Base-by-base conservation (phyloP, 1,140 invertebrate species). In the Macrosteles quadrilineatus region DNA sequence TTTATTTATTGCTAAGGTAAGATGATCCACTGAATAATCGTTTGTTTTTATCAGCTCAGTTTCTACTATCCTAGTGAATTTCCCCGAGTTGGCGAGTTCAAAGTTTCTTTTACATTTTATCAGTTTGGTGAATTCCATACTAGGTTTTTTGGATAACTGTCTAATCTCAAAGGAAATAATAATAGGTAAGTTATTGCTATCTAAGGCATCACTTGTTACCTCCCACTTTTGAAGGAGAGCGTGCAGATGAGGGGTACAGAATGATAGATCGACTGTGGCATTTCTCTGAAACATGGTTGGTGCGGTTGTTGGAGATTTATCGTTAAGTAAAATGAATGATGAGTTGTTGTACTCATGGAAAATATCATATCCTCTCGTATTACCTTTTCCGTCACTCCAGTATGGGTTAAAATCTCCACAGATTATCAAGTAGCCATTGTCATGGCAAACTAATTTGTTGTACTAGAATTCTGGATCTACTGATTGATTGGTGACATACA, bases 181-280 rank as follows among this genome's bases (percentile, higher is more conserved):
- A n/a, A 62, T 62, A n/a, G 57, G 57, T 4, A 62, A 62, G 25
- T 62, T 9, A 31, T 62, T 23, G 19, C 57, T 62, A 3, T 23
- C 57, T 23, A 62, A 25, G 2, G 57, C 23, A 30, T 62, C 57
- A 62, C 2, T 62, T 11, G 2, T n/a, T 3, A 62, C 25, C 25
- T 62, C 25, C 57, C 57, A 62, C 4, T 11, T 62, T 6, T 62
- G 4, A 17, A 62, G 29, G 2, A 30, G 4, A 12, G 23, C 9
- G 12, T 25, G 9, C 19, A 62, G 23, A 3, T 30, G 4, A 6
- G 57, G 11, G 3, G 57, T 62, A n/a, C 3, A 25, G 14, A 25
- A 62, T 3, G 57, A 6, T 27, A 29, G 12, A 31, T 62, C 57
- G 3, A 62, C 9, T n/a, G 21, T 62, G 19, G 23, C 2, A 25